These are phyloP conservation scores for Alloplasta piceator DNA, from an alignment of 2,888 invertebrate species.

Conservation along the genomic window DNA sequence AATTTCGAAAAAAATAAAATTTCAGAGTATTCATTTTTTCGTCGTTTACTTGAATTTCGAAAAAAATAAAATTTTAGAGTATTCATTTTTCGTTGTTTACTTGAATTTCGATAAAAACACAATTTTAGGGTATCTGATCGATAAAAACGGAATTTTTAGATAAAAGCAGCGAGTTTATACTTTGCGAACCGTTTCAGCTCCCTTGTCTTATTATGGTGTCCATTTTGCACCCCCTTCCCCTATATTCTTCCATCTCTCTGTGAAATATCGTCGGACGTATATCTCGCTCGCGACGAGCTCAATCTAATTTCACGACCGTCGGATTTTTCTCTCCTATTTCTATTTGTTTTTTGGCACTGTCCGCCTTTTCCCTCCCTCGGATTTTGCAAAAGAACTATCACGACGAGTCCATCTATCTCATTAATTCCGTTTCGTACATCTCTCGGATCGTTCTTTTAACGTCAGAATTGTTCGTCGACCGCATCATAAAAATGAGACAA, in stretches of 20 bases:
- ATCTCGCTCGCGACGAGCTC: slow-evolving; percentile 31
- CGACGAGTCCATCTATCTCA: not conserved
- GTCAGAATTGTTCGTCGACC: not conserved
- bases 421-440: slow-evolving; percentile 2
- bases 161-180: too few relatives aligned
- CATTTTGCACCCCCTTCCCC: not conserved
- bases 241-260: not conserved
- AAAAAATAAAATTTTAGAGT: too few relatives aligned
- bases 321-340: slow-evolving; percentile 39
- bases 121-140: too few relatives aligned
- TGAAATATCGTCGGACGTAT: slow-evolving; percentile 40
- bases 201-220: too few relatives aligned
- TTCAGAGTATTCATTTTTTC: too few relatives aligned
- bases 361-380: not conserved
- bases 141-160: too few relatives aligned
- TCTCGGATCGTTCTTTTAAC: not conserved
- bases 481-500: not conserved
- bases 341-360: not conserved
- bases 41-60: too few relatives aligned
- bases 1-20: too few relatives aligned
- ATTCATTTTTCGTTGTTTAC: too few relatives aligned
- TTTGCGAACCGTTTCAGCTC: too few relatives aligned
- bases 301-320: slow-evolving; percentile 53
- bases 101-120: too few relatives aligned
- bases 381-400: slow-evolving; percentile 2